phyloP scores from a whole-genome alignment of 2,888 invertebrate species.

The Chalcis sispes region DNA sequence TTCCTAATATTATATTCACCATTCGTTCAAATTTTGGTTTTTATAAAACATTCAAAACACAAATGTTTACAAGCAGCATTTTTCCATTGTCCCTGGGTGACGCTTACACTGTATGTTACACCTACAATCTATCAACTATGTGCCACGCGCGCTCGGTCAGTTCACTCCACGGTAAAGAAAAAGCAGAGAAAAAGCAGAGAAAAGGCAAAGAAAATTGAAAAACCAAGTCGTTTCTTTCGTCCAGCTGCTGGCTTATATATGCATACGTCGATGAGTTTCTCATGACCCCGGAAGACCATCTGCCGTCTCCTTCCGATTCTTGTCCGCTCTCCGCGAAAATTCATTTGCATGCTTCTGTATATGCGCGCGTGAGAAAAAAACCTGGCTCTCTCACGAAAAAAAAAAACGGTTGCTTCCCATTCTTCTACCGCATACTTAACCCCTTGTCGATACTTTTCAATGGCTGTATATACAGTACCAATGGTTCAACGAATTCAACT shows the following conservation, averaged over 20 bases:
- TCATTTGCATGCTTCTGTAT: constrained; percentile 46
- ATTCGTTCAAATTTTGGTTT: background rate
- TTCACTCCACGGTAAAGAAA: background rate
- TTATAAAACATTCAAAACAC: background rate
- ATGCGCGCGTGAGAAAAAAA: constrained; percentile 51
- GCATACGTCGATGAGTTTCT: constrained; percentile 19
- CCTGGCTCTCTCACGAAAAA: background rate
- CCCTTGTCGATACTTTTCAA: no score
- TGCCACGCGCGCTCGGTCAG: constrained; percentile 6
- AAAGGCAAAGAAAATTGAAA: constrained; percentile 40
- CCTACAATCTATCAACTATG: constrained; percentile 43
- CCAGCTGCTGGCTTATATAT: background rate
- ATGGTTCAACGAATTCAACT: no score
- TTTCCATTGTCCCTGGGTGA: background rate
- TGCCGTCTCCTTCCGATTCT: constrained; percentile 23
- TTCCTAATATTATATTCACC: background rate
- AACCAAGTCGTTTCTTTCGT: constrained; percentile 6
- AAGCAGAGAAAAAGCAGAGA: constrained; percentile 25
- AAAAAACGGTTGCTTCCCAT: background rate
- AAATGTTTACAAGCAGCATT: background rate
- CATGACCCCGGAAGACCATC: constrained; percentile 55
- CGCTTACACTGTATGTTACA: constrained; percentile 11
- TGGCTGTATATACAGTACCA: no score
- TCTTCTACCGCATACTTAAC: background rate
- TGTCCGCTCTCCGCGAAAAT: constrained; percentile 48